Evolutionary conservation across 2,888 invertebrate genomes (phyloP), one percentile per base, ranked within the genome.

Genomic region (Erebia palarica): DNA sequence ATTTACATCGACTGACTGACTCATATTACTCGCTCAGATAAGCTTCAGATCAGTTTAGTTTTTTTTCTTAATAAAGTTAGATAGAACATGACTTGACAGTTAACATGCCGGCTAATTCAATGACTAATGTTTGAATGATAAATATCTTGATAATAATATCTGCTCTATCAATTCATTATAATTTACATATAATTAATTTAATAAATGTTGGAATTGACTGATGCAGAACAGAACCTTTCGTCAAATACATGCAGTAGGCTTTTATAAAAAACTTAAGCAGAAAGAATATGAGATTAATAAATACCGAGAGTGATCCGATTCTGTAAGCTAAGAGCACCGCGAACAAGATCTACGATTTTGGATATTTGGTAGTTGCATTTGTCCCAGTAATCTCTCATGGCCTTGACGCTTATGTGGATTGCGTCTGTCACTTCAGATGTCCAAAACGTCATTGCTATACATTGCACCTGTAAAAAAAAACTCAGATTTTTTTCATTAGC

Each of bases 381-480:
- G 21, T 95, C 92, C 79, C 97, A 94, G 84, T 97, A 98, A 0
- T 90, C 82, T 74, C 89, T 87, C 93, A 96, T 90, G 63, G 94
- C 94, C 60, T 89, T 82, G 0, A 94, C 80, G 13, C 92, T 95
- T 7, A 93, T 89, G 27, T 94, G 87, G 73, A 98, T 96, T 1
- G 97, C 96, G 69, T 95, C 94, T 0, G 97, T 97, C n/a, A 98
- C 96, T 85, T 98, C 97, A 0, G 94, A 92, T 0, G 99, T 99
- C 99, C 99, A 99, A 83, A 96, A 98, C 0, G 97, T 96, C 91
- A 97, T 96, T 13, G 96, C 96, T 70, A 96, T 96, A 79, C 97
- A 96, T 86, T 98, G 96, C 0, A 97, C 94, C 94, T 94, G 78
- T 59, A 16, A 65, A 18, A 64, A 55, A 49, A 7, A 61, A 13